Conservation (phyloP, 2,888 invertebrate species). For the Stictocephala bisonia region DNA sequence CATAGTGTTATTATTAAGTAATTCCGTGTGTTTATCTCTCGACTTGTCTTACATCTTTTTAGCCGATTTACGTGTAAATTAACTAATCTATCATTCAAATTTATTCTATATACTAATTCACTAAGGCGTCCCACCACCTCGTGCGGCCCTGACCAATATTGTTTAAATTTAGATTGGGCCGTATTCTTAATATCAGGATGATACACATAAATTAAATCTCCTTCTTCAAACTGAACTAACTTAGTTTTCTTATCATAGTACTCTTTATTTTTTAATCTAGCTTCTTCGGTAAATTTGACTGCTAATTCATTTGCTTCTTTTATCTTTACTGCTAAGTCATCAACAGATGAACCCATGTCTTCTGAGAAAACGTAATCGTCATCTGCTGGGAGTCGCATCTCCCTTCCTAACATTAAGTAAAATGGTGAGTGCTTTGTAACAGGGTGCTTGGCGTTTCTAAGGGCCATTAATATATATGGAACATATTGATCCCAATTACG, state of each 20-base stretch:
- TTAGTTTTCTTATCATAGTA: not conserved
- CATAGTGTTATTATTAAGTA: too few relatives aligned
- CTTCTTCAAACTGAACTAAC: not conserved
- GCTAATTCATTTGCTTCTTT: not conserved
- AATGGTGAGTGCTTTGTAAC: not conserved
- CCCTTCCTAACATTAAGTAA: not conserved
- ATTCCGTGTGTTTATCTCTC: too few relatives aligned
- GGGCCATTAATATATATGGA: too few relatives aligned
- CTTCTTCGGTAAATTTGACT: not conserved
- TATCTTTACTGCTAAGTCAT: not conserved
- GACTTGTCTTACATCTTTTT: not conserved
- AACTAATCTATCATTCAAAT: not conserved
- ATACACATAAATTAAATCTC: not conserved
- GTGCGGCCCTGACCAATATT: conserved; percentile 16
- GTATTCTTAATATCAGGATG: not conserved
- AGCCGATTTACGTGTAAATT: conserved; percentile 1
- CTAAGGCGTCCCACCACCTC: not conserved
- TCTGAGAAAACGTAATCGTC: not conserved
- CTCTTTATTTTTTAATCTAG: not conserved
- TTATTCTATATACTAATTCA: conserved; percentile 5
- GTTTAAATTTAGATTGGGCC: not conserved
- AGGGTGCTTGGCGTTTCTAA: not conserved
- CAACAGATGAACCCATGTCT: not conserved
- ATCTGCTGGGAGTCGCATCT: not conserved
- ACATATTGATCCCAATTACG: conserved; percentile 61